Evolutionary conservation across 92 coral and sea anemone species (phyloP).

Genomic region (Phenganax subtilis): DNA sequence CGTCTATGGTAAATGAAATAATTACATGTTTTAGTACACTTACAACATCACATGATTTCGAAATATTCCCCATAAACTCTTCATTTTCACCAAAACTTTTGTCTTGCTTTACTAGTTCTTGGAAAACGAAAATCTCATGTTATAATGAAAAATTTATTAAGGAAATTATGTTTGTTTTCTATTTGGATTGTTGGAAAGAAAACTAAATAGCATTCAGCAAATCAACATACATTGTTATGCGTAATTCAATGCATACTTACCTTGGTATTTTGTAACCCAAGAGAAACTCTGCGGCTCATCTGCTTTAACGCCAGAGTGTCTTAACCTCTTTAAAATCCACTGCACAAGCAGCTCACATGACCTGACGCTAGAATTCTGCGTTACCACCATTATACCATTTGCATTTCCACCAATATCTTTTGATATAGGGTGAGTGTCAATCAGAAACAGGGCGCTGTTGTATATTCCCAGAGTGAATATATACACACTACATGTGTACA

Average conservation of each 20-base stretch:
- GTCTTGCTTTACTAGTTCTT: no score
- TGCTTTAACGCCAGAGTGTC: conserved; percentile 14
- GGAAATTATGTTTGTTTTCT: no score
- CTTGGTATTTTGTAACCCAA: conserved; percentile 29
- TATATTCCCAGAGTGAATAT: conserved; percentile 39
- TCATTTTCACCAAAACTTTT: no score
- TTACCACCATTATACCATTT: conserved; percentile 36
- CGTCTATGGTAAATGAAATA: no score
- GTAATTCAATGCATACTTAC: background rate
- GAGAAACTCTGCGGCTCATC: conserved; percentile 32
- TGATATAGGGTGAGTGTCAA: conserved; percentile 41
- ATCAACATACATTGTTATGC: background rate
- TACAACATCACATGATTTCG: no score
- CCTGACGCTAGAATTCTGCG: conserved; percentile 31
- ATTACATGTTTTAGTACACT: no score
- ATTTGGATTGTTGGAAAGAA: no score
- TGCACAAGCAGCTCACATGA: conserved; percentile 33
- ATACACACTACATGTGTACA: conserved; percentile 39
- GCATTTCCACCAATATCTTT: conserved; percentile 34
- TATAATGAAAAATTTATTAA: no score
- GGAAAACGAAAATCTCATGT: no score
- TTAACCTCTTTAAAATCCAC: conserved; percentile 36
- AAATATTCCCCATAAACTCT: no score
- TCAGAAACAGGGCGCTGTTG: conserved; percentile 38
- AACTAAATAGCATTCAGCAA: no score